Conservation (phyloP, 2,797 vertebrate species). For the Sebastes wilsoni region DNA sequence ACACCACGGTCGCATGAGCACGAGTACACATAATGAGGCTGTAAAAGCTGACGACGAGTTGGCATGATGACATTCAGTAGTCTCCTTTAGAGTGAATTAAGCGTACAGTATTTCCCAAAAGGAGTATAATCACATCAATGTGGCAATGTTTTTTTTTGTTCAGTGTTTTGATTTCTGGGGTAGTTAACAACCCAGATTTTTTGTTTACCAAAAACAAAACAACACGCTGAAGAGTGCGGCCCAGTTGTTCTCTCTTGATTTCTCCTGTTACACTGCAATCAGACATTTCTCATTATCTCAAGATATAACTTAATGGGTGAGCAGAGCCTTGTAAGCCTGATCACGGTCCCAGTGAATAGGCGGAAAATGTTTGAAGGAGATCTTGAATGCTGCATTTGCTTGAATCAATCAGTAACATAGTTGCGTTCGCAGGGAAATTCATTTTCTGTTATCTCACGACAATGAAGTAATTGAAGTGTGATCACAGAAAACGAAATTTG, state of each 20-base stretch:
- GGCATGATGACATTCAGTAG: too few species aligned
- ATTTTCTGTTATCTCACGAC: slow-evolving; percentile 47
- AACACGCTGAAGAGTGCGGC: neutral
- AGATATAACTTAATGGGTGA: slow-evolving; percentile 22
- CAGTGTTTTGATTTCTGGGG: neutral
- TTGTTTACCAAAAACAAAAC: slow-evolving; percentile 11
- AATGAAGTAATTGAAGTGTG: slow-evolving; percentile 54
- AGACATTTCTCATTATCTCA: slow-evolving; percentile 12
- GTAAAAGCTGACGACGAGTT: too few species aligned
- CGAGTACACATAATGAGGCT: too few species aligned
- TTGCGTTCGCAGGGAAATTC: slow-evolving; percentile 20
- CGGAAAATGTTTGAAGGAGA: slow-evolving; percentile 22
- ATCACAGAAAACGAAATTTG: slow-evolving; percentile 54
- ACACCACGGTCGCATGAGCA: too few species aligned
- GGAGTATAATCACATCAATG: neutral
- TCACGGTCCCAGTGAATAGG: neutral
- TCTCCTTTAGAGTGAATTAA: too few species aligned
- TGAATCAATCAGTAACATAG: slow-evolving; percentile 26
- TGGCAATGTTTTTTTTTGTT: neutral
- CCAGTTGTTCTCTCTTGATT: neutral
- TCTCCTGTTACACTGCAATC: slow-evolving; percentile 21
- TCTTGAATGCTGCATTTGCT: slow-evolving; percentile 31
- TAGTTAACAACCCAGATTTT: neutral
- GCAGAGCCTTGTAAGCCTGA: neutral
- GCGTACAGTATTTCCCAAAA: too few species aligned